Evolutionary conservation across 1,140 invertebrate species (phyloP).

Genomic region (Megalonaias nervosa): DNA sequence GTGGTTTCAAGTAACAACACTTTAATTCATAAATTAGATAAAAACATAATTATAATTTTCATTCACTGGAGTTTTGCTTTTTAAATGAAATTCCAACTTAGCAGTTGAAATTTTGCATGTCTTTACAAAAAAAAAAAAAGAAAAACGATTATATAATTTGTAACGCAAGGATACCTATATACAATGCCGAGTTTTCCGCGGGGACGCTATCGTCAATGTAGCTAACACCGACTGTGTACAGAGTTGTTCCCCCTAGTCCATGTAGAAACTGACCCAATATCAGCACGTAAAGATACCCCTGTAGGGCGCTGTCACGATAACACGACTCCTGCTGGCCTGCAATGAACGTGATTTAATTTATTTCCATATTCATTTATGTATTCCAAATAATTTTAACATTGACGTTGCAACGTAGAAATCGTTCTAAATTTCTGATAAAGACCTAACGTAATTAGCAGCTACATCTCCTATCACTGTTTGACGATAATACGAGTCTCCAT

Average conservation of each 20-base stretch:
- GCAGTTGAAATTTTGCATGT: too few species aligned
- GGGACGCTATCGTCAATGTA: slow-evolving; percentile 49
- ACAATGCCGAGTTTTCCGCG: slow-evolving; percentile 37
- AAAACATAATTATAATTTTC: too few species aligned
- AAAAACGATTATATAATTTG: neutral
- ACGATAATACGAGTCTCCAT: neutral
- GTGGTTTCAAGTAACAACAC: too few species aligned
- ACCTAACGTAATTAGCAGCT: neutral
- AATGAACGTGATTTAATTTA: too few species aligned
- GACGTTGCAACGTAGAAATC: neutral
- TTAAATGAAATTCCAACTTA: too few species aligned
- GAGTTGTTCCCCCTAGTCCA: slow-evolving; percentile 87
- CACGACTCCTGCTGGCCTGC: too few species aligned
- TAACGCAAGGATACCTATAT: slow-evolving; percentile 75
- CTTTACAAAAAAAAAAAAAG: too few species aligned
- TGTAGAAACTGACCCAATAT: slow-evolving; percentile 89
- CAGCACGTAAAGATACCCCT: slow-evolving; percentile 77
- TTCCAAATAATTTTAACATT: neutral
- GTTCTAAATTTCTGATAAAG: neutral
- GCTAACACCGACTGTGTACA: slow-evolving; percentile 68
- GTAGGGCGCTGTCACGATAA: slow-evolving; percentile 16
- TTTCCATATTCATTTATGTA: neutral
- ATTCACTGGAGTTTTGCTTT: too few species aligned
- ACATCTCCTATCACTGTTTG: neutral
- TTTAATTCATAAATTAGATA: too few species aligned